Base-by-base conservation (phyloP, 2,113 vertebrate genomes). In the Sarotherodon lohbergeri region DNA sequence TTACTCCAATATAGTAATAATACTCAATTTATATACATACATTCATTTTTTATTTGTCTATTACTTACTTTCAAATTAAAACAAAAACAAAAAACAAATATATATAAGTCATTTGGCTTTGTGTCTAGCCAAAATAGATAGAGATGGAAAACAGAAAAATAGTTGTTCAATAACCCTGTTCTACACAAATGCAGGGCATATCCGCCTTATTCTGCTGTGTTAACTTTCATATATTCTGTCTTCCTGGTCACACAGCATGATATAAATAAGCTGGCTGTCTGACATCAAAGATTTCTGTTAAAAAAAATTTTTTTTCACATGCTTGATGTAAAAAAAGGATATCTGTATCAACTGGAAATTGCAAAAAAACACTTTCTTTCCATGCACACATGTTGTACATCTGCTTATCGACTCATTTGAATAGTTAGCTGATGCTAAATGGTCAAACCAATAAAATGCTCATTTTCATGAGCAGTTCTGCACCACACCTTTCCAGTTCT, bases 211-310 rank as follows among this genome's bases (percentile, higher is more conserved):
- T 84, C 78, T 52, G 82, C 81, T 39, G 56, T 9, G 34, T 83
- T 81, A 56, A 63, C 85, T 84, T 86, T 88, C 46, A 91, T 85
- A 73, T 87, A 63, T 86, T 86, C 80, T 48, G 36, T 84, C 41
- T 80, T 50, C 9, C 43, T 66, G 41, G 27, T 52, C 88, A 32
- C 80, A 16, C 61, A 73, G 61, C 56, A 19, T 27, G 32, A 13
- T 73, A 54, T 41, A 84, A 88, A 90, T 86, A 82, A 84, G 59
- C 78, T 84, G 22, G 27, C 32, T 83, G 39, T 85, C 76, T 79
- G 71, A 76, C 43, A 7, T 48, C 46, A 48, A 76, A 76, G 9
- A 76, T 29, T 19, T 48, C 5, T 22, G 10, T 71, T 55, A 43
- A 78, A 59, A 61, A 0, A 0, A 36, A 3, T 0, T 0, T 0